These are phyloP conservation scores for Holacanthus passer DNA, from an alignment of 2,113 vertebrate genomes.

Conservation along the genomic window DNA sequence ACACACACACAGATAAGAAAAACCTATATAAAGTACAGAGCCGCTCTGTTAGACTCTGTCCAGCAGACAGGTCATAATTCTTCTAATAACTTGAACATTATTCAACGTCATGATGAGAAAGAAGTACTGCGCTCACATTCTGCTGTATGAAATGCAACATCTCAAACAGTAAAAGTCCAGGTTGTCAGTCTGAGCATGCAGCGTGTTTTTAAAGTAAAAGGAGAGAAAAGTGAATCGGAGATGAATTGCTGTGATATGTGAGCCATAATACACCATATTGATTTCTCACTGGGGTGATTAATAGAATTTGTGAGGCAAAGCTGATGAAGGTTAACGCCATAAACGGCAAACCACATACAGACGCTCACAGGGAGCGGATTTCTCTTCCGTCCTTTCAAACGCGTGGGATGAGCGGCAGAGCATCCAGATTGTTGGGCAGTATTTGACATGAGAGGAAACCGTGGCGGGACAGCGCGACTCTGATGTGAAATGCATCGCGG, in stretches of 20 bases:
- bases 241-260: constrained; percentile 71
- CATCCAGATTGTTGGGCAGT: constrained; percentile 60
- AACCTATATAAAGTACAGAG: constrained; percentile 39
- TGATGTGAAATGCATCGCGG: constrained; percentile 47
- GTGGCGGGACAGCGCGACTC: constrained; percentile 47
- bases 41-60: constrained; percentile 29
- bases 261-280: constrained; percentile 74
- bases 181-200: background rate
- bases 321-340: constrained; percentile 73
- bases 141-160: constrained; percentile 11
- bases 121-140: constrained; percentile 22
- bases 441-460: constrained; percentile 54
- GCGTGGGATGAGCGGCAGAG: constrained; percentile 35
- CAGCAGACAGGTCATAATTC: constrained; percentile 45
- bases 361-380: constrained; percentile 42
- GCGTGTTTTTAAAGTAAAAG: constrained; percentile 26
- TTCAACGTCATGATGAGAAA: constrained; percentile 40
- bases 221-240: constrained; percentile 33
- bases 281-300: constrained; percentile 77
- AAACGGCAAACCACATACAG: constrained; percentile 33
- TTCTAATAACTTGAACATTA: constrained; percentile 39
- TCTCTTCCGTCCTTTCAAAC: constrained; percentile 34
- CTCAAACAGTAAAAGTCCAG: background rate
- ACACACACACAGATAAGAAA: constrained; percentile 32
- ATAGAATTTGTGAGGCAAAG: constrained; percentile 73